Conservation (phyloP, 2,888 invertebrate species). For the Apotomis capreana region DNA sequence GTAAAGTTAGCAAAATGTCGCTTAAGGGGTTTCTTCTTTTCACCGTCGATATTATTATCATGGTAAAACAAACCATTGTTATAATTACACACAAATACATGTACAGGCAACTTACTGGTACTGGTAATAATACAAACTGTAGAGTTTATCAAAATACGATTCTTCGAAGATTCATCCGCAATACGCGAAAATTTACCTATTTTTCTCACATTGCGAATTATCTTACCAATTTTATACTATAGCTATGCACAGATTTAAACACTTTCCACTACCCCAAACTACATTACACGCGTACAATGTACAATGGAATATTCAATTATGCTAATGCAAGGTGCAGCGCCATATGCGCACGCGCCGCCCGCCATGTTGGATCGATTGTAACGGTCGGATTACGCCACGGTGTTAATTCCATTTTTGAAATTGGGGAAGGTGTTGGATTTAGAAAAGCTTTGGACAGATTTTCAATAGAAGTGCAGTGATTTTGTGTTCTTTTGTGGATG, state of each 20-base stretch:
- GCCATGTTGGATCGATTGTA: constrained; percentile 62
- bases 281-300: constrained; percentile 76
- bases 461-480: constrained; percentile 8
- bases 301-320: constrained; percentile 78
- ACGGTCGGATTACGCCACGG: constrained; percentile 60
- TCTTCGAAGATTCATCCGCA: too few relatives aligned
- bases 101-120: too few relatives aligned
- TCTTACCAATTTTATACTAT: too few relatives aligned
- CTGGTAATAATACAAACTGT: too few relatives aligned
- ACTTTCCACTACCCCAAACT: constrained; percentile 59
- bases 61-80: too few relatives aligned
- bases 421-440: constrained; percentile 30
- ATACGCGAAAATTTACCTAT: too few relatives aligned
- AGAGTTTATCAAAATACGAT: too few relatives aligned
- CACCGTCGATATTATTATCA: too few relatives aligned
- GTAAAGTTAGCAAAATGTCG: too few relatives aligned
- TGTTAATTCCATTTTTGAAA: constrained; percentile 33
- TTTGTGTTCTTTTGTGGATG: constrained; percentile 2
- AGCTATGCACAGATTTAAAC: constrained; percentile 39
- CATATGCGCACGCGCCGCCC: constrained; percentile 65
- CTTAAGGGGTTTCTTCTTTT: too few relatives aligned
- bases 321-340: constrained; percentile 61
- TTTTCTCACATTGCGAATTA: too few relatives aligned
- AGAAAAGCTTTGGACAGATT: constrained; percentile 10
- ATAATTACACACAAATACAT: too few relatives aligned